These are phyloP conservation scores for Acromyrmex charruanus DNA, from an alignment of 1,140 invertebrate species.

Conservation along the genomic window DNA sequence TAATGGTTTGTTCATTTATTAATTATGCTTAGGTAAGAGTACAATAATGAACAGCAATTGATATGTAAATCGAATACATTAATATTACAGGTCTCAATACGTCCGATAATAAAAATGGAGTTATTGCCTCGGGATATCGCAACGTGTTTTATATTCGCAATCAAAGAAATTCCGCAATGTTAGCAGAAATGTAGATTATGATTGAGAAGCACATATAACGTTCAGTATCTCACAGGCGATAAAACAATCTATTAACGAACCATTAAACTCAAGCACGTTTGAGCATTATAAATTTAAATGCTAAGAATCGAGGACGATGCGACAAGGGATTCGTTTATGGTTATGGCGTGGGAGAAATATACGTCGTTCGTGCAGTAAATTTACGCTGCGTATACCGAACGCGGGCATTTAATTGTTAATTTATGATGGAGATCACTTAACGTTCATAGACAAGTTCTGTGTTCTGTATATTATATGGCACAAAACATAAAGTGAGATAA, in stretches of 20 bases:
- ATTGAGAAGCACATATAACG: slow-evolving; percentile 22
- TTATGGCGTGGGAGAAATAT: slow-evolving; percentile 38
- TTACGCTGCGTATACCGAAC: not conserved
- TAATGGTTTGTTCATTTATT: not conserved
- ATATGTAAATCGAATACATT: not conserved
- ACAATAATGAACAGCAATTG: slow-evolving; percentile 14
- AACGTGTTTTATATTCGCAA: not conserved
- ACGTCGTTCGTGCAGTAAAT: slow-evolving; percentile 20
- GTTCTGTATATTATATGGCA: not conserved
- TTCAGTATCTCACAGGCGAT: slow-evolving; percentile 27
- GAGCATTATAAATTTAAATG: slow-evolving; percentile 48
- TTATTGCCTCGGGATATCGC: not conserved
- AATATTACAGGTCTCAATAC: not conserved
- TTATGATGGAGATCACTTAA: slow-evolving; percentile 46
- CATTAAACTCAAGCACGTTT: slow-evolving; percentile 48
- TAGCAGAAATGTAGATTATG: slow-evolving; percentile 18
- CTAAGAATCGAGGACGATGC: slow-evolving; percentile 32
- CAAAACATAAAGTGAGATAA: too few relatives aligned
- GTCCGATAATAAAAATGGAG: not conserved
- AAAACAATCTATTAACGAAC: slow-evolving; percentile 61
- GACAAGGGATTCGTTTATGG: slow-evolving; percentile 37
- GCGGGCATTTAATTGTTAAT: slow-evolving; percentile 29
- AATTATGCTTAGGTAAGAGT: not conserved
- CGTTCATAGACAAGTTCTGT: not conserved
- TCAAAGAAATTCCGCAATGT: not conserved